Evolutionary conservation across 37 sponge, comb jelly and placozoan genomes (phyloP), one percentile per base, ranked within the genome.

Genomic region (Mnemiopsis leidyi): DNA sequence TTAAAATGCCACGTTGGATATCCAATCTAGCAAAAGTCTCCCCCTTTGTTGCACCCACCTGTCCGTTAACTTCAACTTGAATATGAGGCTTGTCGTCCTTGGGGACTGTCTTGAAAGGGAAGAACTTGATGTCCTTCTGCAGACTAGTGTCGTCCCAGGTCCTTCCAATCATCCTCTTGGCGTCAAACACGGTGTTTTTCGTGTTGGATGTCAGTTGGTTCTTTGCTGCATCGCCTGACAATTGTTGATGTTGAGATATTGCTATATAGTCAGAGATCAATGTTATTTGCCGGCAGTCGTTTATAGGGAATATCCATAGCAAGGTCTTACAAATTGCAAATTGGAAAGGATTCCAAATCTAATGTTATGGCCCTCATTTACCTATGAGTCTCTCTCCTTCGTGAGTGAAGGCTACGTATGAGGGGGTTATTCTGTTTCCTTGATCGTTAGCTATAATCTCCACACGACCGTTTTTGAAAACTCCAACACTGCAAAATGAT

Each of bases 371-470:
- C n/a, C n/a, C n/a, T n/a, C n/a, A n/a, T n/a, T 48, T 48, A 48
- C 75, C 75, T 23, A 71, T 71, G 30, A 71, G 75, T 29, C 98
- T 76, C 94, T 98, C 98, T 24, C 98, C 98, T 36, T 98, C 98
- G 0, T 94, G 34, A 2, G 97, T 98, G 93, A 97, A 98, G 69
- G 98, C 98, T 40, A 98, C 98, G 92, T 98, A 98, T 24, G 97
- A 97, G 28, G 98, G 98, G 0, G 98, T 98, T 93, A 98, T 98
- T 9, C 98, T 95, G 93, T 98, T 98, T 0, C 98, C 98, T 73
- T 98, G 98, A 94, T 98, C 98, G 93, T 98, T 98, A 32, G 98
- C 98, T 38, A 98, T 98, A 76, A 98, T 98, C 38, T 98, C 98
- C 69, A 98, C 98, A 68, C 97, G 94, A 25, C 98, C 98, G 94